These are phyloP conservation scores for Halocaridina rubra DNA, from an alignment of 2,888 invertebrate species.

Conservation along the genomic window DNA sequence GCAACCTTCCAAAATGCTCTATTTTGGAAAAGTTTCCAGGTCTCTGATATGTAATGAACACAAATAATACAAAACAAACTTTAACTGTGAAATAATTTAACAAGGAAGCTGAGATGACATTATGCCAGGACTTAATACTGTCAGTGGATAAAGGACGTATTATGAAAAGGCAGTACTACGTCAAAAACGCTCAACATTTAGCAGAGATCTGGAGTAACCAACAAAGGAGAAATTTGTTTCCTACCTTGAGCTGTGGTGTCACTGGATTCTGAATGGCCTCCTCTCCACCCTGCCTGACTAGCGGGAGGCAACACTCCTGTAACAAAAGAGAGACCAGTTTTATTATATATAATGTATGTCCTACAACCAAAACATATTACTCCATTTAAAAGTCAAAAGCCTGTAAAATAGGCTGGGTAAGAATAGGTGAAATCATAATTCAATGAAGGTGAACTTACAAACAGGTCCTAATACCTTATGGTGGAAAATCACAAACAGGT, in stretches of 20 bases:
- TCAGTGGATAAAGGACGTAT: no score
- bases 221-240: background rate
- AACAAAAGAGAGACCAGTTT: constrained; percentile 13
- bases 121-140: no score
- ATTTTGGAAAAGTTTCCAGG: constrained; percentile 43
- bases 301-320: constrained; percentile 62
- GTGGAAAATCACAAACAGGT: no score
- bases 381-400: no score
- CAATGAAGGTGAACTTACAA: no score
- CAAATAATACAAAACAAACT: background rate
- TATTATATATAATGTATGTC: background rate
- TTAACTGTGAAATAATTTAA: background rate
- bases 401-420: no score
- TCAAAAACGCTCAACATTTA: no score
- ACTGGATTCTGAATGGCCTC: constrained; percentile 56
- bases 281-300: constrained; percentile 63
- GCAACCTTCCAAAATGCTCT: constrained; percentile 51
- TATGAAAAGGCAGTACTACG: no score
- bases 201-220: constrained; percentile 44
- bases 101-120: no score
- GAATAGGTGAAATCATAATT: no score
- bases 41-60: constrained; percentile 1
- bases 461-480: no score
- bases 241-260: constrained; percentile 62
- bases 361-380: no score